Percentiles rank a stretch among this genome's conserved stretches.
Evolutionary conservation across 2,888 invertebrate species (phyloP).

Genomic region (Andrena bicolor): DNA sequence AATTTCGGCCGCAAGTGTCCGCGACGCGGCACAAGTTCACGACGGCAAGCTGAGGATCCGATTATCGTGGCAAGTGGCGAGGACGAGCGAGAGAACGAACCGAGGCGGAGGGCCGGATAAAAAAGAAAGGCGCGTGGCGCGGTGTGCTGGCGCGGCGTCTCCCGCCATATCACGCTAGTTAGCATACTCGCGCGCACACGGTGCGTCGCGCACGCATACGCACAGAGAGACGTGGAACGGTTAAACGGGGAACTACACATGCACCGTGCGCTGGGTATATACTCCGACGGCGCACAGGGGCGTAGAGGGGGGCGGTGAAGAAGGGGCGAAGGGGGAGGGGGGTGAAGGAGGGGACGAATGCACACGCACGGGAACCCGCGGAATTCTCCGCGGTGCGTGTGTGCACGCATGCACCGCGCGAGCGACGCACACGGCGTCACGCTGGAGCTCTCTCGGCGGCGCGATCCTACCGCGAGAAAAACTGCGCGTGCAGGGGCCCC

Average conservation of each 20-base stretch:
- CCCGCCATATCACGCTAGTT: slow-evolving; percentile 77
- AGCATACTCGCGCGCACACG: slow-evolving; percentile 48
- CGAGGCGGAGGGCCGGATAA: slow-evolving; percentile 57
- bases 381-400: slow-evolving; percentile 71
- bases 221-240: slow-evolving; percentile 42
- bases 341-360: slow-evolving; percentile 21
- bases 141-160: slow-evolving; percentile 75
- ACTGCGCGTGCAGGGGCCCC: slow-evolving; percentile 31
- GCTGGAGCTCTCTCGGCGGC: slow-evolving; percentile 51
- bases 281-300: slow-evolving; percentile 25
- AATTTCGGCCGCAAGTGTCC: no score
- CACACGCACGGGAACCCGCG: slow-evolving; percentile 68
- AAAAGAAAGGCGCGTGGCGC: slow-evolving; percentile 73
- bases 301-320: background rate
- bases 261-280: slow-evolving; percentile 35
- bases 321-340: background rate
- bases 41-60: no score
- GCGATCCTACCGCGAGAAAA: slow-evolving; percentile 61
- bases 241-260: slow-evolving; percentile 53
- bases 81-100: slow-evolving; percentile 58
- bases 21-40: no score
- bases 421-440: slow-evolving; percentile 67
- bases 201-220: slow-evolving; percentile 54
- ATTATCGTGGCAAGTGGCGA: background rate
- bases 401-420: slow-evolving; percentile 70